Percentiles rank a stretch among this genome's conserved stretches.
Evolutionary conservation across 2,113 vertebrate genomes (phyloP).

Genomic region (Hippolais icterina): DNA sequence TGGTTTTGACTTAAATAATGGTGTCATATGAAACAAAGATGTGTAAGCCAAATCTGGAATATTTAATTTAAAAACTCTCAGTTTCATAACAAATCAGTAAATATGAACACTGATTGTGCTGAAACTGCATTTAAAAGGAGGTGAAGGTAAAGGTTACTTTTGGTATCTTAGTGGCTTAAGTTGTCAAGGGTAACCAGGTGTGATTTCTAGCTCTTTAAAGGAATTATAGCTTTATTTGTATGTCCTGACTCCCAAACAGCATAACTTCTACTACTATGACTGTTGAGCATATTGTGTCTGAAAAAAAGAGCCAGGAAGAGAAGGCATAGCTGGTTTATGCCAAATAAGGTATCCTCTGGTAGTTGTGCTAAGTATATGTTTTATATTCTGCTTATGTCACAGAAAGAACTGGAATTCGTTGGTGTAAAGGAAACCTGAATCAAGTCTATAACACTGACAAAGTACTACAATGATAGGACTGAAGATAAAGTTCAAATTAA

Average conservation of each 20-base stretch:
- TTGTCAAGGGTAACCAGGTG: not conserved
- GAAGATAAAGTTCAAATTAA: not conserved
- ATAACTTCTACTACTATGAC: not conserved
- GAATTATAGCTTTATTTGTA: not conserved
- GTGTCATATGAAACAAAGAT: not conserved
- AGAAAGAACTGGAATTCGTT: not conserved
- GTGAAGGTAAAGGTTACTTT: not conserved
- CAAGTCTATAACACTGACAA: not conserved
- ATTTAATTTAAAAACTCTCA: not conserved
- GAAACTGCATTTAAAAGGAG: not conserved
- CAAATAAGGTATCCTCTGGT: not conserved
- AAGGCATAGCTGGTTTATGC: not conserved
- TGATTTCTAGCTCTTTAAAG: not conserved
- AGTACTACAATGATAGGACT: not conserved
- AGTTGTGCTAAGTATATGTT: not conserved
- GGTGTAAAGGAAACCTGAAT: not conserved
- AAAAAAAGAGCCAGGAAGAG: not conserved
- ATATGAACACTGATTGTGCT: not conserved
- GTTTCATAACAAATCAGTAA: not conserved
- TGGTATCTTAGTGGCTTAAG: not conserved
- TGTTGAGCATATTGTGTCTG: not conserved
- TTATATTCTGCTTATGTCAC: not conserved
- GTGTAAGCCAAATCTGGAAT: not conserved
- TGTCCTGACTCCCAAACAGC: not conserved
- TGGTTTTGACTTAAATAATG: not conserved